These are phyloP conservation scores for Cathartes aura DNA, from an alignment of 2,113 vertebrate species.

Conservation along the genomic window DNA sequence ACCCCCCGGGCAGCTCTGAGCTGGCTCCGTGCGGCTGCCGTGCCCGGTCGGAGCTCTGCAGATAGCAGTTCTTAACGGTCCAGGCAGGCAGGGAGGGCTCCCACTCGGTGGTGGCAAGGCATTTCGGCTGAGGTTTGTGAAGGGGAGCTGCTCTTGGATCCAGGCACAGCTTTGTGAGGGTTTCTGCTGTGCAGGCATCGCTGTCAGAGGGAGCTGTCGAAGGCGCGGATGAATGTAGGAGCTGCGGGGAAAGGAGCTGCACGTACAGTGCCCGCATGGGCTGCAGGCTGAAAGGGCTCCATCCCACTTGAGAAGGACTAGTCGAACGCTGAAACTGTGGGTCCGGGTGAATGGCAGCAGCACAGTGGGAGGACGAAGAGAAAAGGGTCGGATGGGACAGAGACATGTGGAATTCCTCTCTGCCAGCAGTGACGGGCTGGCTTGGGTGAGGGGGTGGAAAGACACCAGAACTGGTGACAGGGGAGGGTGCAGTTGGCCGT, in stretches of 20 bases:
- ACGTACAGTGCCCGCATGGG: rapidly evolving
- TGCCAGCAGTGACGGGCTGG: background rate
- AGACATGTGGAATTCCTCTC: background rate
- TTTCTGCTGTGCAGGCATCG: background rate
- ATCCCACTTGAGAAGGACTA: rapidly evolving
- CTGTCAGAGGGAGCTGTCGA: rapidly evolving
- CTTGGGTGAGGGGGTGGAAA: background rate
- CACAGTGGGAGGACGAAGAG: background rate
- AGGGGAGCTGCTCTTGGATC: rapidly evolving
- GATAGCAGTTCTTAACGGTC: rapidly evolving
- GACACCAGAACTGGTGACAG: background rate
- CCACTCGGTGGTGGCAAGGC: rapidly evolving
- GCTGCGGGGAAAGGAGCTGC: background rate
- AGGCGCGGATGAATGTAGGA: rapidly evolving
- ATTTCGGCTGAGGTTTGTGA: rapidly evolving
- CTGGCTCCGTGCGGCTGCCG: background rate
- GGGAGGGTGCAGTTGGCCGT: background rate
- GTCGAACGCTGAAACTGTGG: rapidly evolving
- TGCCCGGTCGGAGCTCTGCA: background rate
- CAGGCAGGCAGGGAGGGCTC: background rate
- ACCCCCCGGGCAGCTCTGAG: background rate
- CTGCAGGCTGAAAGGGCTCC: background rate
- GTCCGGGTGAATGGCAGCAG: background rate
- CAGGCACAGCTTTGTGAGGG: rapidly evolving
- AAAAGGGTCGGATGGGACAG: background rate